Evolutionary conservation across 2,797 vertebrate species (phyloP).

Genomic region (Acipenser transmontanus): DNA sequence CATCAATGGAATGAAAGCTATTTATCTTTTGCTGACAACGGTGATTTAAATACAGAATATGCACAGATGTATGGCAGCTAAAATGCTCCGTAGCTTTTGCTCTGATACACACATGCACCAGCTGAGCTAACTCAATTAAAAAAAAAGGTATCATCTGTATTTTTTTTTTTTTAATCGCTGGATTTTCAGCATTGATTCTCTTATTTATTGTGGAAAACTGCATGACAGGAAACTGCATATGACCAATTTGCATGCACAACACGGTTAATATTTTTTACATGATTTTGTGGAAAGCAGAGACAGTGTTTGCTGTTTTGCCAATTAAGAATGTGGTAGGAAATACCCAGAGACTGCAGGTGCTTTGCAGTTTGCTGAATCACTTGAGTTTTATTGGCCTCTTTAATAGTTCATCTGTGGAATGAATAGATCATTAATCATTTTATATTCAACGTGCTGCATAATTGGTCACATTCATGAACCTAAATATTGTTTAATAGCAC

Average conservation of each 20-base stretch:
- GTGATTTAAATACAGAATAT: slow-evolving; percentile 28
- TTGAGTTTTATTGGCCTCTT: slow-evolving; percentile 15
- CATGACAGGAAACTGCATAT: too few species aligned
- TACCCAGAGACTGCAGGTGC: slow-evolving; percentile 39
- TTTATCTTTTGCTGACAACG: slow-evolving; percentile 25
- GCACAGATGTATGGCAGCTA: slow-evolving; percentile 18
- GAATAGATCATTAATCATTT: too few species aligned
- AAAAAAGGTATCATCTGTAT: too few species aligned
- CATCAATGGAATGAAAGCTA: slow-evolving; percentile 20
- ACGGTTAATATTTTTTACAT: slow-evolving; percentile 35
- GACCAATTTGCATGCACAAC: slow-evolving; percentile 39
- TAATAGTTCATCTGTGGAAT: neutral
- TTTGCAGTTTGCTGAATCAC: slow-evolving; percentile 34
- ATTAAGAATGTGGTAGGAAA: slow-evolving; percentile 37
- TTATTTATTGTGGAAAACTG: too few species aligned
- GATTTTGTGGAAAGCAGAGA: slow-evolving; percentile 23
- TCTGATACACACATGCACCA: slow-evolving; percentile 11
- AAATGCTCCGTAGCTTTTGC: slow-evolving; percentile 17
- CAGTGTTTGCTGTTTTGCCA: slow-evolving; percentile 31
- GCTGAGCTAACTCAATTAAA: slow-evolving; percentile 4
- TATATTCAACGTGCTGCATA: too few species aligned
- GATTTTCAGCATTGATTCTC: too few species aligned
- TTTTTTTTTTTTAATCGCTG: too few species aligned
- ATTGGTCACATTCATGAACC: too few species aligned
- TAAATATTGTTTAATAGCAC: too few species aligned